phyloP scores from a whole-genome alignment of 2,888 invertebrate species.

The Iphiclides podalirius region DNA sequence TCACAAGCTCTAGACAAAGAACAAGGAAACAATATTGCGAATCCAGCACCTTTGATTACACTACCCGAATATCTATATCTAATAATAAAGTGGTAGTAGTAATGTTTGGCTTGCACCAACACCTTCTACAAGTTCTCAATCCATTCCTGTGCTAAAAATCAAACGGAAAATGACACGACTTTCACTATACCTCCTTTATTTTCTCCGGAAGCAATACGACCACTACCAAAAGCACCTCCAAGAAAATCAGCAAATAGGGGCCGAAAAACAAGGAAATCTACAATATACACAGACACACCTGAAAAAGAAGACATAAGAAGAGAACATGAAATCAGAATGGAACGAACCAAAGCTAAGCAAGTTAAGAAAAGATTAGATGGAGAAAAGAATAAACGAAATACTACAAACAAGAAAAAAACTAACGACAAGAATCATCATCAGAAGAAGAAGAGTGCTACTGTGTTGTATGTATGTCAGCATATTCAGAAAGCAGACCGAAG shows the following conservation, averaged over 20 bases:
- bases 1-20: not conserved
- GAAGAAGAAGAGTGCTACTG: slow-evolving; percentile 27
- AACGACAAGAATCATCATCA: slow-evolving; percentile 14
- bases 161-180: not conserved
- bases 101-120: slow-evolving; percentile 8
- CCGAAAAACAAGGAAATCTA: slow-evolving; percentile 25
- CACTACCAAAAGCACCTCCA: slow-evolving; percentile 30
- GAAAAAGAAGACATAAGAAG: slow-evolving; percentile 17
- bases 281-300: slow-evolving; percentile 32
- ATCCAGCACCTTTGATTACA: slow-evolving; percentile 5
- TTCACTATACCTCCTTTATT: slow-evolving; percentile 17
- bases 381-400: slow-evolving; percentile 15
- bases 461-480: slow-evolving; percentile 27
- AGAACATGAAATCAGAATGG: slow-evolving; percentile 11
- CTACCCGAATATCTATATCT: slow-evolving; percentile 6
- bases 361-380: slow-evolving; percentile 25
- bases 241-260: slow-evolving; percentile 2
- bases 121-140: slow-evolving; percentile 7
- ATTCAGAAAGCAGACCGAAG: slow-evolving; percentile 26
- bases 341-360: slow-evolving; percentile 26
- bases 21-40: not conserved
- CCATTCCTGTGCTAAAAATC: slow-evolving; percentile 3
- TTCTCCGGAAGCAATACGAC: slow-evolving; percentile 28
- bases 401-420: slow-evolving; percentile 10
- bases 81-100: slow-evolving; percentile 2